Percentiles rank a stretch among this genome's conserved stretches.
Evolutionary conservation across 1,140 invertebrate species (phyloP).

Genomic region (Rhysida immarginata): DNA sequence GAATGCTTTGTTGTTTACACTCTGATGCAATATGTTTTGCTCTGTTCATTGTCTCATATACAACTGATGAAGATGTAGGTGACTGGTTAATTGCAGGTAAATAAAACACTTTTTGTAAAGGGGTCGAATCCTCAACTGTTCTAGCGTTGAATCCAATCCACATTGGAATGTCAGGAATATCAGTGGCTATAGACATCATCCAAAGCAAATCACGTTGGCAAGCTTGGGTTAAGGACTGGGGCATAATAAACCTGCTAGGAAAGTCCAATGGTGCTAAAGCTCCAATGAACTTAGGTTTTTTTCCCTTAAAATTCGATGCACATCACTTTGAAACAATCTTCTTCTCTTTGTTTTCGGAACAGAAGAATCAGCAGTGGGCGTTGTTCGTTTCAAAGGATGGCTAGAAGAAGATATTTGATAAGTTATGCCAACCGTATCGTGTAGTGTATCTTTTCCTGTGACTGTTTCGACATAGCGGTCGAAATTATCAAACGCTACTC

Average conservation of each 20-base stretch:
- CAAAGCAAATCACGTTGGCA: background rate
- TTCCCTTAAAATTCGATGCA: background rate
- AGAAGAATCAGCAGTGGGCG: background rate
- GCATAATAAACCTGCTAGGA: background rate
- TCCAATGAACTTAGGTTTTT: background rate
- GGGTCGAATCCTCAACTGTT: background rate
- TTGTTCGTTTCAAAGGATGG: background rate
- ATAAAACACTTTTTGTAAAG: slow-evolving; percentile 21
- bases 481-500: background rate
- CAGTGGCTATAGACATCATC: background rate
- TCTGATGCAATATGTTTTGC: slow-evolving; percentile 21
- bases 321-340: background rate
- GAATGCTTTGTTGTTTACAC: slow-evolving; percentile 21
- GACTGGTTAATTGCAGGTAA: slow-evolving; percentile 26
- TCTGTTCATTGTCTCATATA: slow-evolving; percentile 27
- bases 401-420: background rate
- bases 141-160: background rate
- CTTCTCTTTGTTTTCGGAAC: background rate
- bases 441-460: background rate
- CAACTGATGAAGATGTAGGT: slow-evolving; percentile 23
- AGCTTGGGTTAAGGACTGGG: background rate
- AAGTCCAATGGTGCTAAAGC: background rate
- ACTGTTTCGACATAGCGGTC: background rate
- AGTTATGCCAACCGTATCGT: background rate
- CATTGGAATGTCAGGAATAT: background rate